Conservation (phyloP, 2,797 vertebrate species). For the Pangasius macronema region DNA sequence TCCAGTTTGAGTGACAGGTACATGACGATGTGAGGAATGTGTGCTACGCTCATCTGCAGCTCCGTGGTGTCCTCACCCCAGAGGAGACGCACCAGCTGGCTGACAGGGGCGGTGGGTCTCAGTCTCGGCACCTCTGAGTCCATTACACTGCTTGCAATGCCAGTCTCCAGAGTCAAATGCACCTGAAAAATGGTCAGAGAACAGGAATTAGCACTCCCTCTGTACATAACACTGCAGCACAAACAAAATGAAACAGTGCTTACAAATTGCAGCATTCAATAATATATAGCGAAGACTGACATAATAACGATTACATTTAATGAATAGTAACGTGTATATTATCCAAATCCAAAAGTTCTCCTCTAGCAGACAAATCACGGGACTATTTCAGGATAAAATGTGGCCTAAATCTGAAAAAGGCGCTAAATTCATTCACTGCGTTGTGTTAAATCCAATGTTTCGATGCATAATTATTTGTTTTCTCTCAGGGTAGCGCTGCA, state of each 20-base stretch:
- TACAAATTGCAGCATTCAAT: too few relatives aligned
- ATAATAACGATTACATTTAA: background rate
- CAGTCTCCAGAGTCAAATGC: constrained; percentile 89
- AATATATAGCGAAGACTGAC: background rate
- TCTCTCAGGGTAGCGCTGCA: background rate
- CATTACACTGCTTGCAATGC: constrained; percentile 58
- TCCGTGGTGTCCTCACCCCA: constrained; percentile 82
- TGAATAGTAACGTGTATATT: background rate
- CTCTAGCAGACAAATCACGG: background rate
- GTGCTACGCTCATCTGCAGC: constrained; percentile 76
- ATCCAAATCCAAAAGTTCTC: background rate
- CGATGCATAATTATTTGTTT: background rate
- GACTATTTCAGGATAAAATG: background rate
- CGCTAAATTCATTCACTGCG: background rate
- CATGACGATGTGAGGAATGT: constrained; percentile 85
- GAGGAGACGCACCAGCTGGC: constrained; percentile 84
- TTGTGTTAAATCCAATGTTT: background rate
- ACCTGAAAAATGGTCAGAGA: constrained; percentile 72
- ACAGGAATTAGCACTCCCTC: background rate
- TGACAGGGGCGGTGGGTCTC: constrained; percentile 72
- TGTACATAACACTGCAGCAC: background rate
- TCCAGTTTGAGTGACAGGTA: constrained; percentile 88
- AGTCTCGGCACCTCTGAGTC: constrained; percentile 36
- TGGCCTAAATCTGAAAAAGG: background rate
- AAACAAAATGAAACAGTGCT: background rate